phyloP scores from a whole-genome alignment of 2,797 vertebrate genomes.

The Pitangus sulphuratus region DNA sequence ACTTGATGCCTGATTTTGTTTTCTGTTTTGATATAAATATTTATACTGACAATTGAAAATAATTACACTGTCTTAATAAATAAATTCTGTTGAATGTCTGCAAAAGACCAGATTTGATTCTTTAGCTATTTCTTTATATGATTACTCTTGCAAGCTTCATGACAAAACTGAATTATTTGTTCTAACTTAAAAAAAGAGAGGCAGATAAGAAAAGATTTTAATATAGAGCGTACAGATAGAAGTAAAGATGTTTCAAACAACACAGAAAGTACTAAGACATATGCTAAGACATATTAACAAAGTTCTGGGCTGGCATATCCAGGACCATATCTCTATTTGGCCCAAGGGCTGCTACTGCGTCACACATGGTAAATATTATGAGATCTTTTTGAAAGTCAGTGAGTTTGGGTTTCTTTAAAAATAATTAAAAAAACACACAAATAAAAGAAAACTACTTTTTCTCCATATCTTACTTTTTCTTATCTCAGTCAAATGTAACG shows the following conservation, averaged over 20 bases:
- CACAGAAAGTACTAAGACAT: not conserved
- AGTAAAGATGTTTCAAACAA: not conserved
- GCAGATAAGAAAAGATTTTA: not conserved
- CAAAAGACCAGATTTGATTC: not conserved
- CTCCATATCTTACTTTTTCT: not conserved
- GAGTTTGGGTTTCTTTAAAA: not conserved
- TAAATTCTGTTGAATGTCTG: not conserved
- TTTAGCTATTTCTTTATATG: not conserved
- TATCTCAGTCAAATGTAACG: not conserved
- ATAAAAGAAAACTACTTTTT: not conserved
- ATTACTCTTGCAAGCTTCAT: not conserved
- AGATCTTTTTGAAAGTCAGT: not conserved
- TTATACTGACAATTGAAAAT: not conserved
- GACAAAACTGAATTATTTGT: not conserved
- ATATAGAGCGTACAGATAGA: not conserved
- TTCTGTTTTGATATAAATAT: not conserved
- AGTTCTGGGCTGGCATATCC: not conserved
- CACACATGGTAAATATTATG: not conserved
- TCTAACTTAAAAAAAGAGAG: not conserved
- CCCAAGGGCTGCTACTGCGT: not conserved
- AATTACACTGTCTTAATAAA: not conserved
- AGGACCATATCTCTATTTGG: not conserved
- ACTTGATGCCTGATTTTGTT: not conserved
- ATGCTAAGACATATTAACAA: not conserved
- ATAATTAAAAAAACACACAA: not conserved